A percentile compares a stretch with the other conserved stretches of the same genome.
These are phyloP conservation scores for Castor canadensis DNA, from an alignment of 2,113 vertebrate genomes.

Conservation along the genomic window DNA sequence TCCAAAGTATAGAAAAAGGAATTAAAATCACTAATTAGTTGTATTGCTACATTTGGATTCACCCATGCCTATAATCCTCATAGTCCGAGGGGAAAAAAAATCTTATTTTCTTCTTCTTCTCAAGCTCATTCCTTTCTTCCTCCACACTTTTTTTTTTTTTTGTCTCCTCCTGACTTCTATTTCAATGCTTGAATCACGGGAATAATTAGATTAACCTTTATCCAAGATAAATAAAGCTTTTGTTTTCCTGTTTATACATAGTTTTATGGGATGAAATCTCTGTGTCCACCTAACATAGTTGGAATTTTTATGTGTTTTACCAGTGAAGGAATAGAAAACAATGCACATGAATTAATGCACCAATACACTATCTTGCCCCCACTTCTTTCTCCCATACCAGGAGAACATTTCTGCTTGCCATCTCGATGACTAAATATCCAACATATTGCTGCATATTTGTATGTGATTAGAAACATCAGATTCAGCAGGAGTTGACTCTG, in stretches of 20 bases:
- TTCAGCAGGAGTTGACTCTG: slow-evolving; percentile 5
- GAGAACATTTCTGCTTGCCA: neutral
- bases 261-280: neutral
- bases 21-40: neutral
- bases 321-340: neutral
- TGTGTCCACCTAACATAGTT: neutral
- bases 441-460: slow-evolving; percentile 35
- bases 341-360: slow-evolving; percentile 19
- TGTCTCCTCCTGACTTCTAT: neutral
- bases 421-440: slow-evolving; percentile 48
- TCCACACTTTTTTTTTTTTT: neutral
- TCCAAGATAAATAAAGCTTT: neutral
- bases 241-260: neutral
- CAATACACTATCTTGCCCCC: neutral
- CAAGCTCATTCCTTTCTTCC: neutral
- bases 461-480: slow-evolving; percentile 25
- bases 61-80: neutral
- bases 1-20: neutral
- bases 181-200: neutral
- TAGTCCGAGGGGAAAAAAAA: neutral
- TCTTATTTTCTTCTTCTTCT: neutral
- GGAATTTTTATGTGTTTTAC: slow-evolving; percentile 23
- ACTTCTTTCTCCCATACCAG: neutral
- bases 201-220: neutral
- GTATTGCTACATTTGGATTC: neutral